Evolutionary conservation across 2,888 invertebrate genomes (phyloP).

Genomic region (Therioaphis trifolii): DNA sequence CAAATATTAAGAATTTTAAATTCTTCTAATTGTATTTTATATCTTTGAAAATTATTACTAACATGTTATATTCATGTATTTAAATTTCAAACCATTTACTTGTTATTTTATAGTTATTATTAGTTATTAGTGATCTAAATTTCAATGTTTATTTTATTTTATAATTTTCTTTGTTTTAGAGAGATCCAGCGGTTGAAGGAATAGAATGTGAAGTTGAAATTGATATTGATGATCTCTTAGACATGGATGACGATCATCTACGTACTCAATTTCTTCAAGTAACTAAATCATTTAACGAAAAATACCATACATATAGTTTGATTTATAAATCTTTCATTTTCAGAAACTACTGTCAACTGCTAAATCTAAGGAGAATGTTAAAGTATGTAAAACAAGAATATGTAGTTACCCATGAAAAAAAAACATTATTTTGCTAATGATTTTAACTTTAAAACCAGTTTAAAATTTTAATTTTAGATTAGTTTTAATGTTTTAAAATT

Average conservation of each 20-base stretch:
- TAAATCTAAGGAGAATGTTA: constrained; percentile 55
- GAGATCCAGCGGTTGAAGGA: constrained; percentile 71
- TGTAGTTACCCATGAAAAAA: no score
- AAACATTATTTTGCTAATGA: no score
- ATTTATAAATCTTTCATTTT: constrained; percentile 10
- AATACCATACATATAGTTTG: background rate
- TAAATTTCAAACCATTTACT: no score
- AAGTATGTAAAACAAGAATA: constrained; percentile 66
- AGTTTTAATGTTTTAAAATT: no score
- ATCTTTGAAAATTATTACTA: no score
- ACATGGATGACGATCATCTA: constrained; percentile 90
- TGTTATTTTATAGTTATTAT: no score
- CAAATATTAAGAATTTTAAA: no score
- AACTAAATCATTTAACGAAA: constrained; percentile 60
- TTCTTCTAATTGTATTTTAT: no score
- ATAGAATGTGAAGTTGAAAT: constrained; percentile 81
- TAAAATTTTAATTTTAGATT: no score
- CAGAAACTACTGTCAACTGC: constrained; percentile 53
- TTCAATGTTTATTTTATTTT: background rate
- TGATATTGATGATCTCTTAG: constrained; percentile 93
- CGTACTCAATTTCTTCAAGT: constrained; percentile 86
- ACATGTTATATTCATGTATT: no score
- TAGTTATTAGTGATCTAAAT: no score
- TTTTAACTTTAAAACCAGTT: no score
- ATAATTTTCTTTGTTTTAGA: constrained; percentile 50